Evolutionary conservation across 1,140 invertebrate genomes (phyloP), one percentile per base, ranked within the genome.

Genomic region (Steinernema feltiae): DNA sequence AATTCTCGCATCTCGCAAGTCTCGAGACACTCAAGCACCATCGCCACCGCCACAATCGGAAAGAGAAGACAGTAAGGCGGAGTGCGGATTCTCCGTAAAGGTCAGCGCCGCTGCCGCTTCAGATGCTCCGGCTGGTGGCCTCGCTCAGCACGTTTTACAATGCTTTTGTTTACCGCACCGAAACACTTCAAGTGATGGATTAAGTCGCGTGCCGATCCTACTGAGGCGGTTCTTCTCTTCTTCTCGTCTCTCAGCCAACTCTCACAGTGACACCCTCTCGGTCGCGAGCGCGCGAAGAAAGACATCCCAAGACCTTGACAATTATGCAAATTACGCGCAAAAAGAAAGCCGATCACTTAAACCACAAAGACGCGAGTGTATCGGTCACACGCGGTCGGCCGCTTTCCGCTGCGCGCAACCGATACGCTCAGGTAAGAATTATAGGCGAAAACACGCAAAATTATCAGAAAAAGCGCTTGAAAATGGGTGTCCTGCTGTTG

Each of bases 151-250:
- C 53, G 53, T 63, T 63, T 63, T 63, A 63, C 53, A 63, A 63
- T 63, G 53, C 53, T 63, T 63, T 63, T 63, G 53, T 63, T 63
- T 63, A 63, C 53, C 53, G 53, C 53, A 17, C 53, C 12, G 53
- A 63, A 63, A 63, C 53, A 63, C 53, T 63, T 63, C 12, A 63
- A 63, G 53, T 63, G 53, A 63, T 63, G 53, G 53, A 63, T 63
- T 63, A 63, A 63, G 53, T 63, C 53, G 53, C 24, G 53, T 63
- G 53, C 53, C 53, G 12, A 12, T 63, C 53, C 24, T 3, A 27
- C 53, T 41, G 53, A 7, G 15, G 53, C 53, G 53, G 7, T 63
- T 27, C 53, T 27, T 63, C 24, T 15, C n/a, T n/a, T n/a, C n/a
- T n/a, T n/a, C n/a, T n/a, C n/a, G n/a, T n/a, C n/a, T n/a, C n/a